phyloP scores from a whole-genome alignment of 2,113 vertebrate genomes.

The Serinus canaria region DNA sequence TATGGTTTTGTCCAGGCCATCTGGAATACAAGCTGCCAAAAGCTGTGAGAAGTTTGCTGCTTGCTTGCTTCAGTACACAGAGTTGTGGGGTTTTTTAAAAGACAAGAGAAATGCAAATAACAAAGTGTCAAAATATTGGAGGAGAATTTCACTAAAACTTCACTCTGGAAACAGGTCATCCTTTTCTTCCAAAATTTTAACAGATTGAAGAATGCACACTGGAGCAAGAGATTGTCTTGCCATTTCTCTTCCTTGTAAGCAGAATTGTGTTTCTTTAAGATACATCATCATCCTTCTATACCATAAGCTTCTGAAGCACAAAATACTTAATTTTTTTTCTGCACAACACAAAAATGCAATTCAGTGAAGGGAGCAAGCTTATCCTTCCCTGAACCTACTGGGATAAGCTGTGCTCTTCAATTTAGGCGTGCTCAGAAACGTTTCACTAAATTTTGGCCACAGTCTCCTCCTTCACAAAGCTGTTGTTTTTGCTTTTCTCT shows the following conservation, averaged over 20 bases:
- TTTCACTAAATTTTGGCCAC: neutral
- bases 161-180: neutral
- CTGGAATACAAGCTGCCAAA: constrained; percentile 48
- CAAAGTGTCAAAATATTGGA: constrained; percentile 29
- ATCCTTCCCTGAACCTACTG: fast-evolving
- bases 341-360: neutral
- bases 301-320: neutral
- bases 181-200: neutral
- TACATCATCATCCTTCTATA: neutral
- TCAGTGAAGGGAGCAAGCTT: neutral
- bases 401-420: neutral
- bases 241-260: neutral
- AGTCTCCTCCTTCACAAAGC: neutral
- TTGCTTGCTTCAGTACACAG: neutral
- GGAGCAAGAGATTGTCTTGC: neutral
- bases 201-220: neutral
- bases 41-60: neutral
- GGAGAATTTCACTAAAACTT: neutral
- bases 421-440: neutral
- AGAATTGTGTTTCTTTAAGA: neutral
- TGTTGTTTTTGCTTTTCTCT: neutral
- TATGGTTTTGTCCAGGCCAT: constrained; percentile 14
- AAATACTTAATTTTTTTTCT: neutral
- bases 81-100: neutral
- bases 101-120: constrained; percentile 4